Evolutionary conservation across 2,888 invertebrate species (phyloP).

Genomic region (Panorpa germanica): DNA sequence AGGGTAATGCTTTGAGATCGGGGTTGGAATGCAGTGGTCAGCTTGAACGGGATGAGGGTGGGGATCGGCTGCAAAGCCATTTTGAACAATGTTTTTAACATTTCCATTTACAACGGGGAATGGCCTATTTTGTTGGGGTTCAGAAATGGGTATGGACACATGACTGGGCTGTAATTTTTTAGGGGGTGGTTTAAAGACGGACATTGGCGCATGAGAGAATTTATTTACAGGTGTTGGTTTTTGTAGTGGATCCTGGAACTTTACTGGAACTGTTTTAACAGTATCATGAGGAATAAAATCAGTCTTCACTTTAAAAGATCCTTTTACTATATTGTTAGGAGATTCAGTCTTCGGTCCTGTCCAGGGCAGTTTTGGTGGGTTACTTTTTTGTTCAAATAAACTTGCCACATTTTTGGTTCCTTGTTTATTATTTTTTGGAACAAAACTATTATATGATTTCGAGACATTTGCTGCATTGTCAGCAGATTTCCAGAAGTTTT

Average conservation of each 20-base stretch:
- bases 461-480: constrained; percentile 26
- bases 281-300: constrained; percentile 14
- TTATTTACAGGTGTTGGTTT: constrained; percentile 45
- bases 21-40: constrained; percentile 11
- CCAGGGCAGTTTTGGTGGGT: constrained; percentile 26
- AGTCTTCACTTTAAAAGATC: constrained; percentile 22
- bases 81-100: constrained; percentile 5
- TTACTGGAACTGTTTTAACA: constrained; percentile 8
- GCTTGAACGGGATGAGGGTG: constrained; percentile 15
- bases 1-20: constrained; percentile 14
- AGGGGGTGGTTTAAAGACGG: constrained; percentile 47
- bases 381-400: constrained; percentile 23
- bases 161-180: constrained; percentile 18
- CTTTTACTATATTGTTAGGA: constrained; percentile 22
- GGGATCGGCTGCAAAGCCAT: background rate
- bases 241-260: constrained; percentile 8
- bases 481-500: constrained; percentile 40
- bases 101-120: constrained; percentile 7
- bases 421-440: constrained; percentile 22
- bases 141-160: constrained; percentile 18
- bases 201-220: constrained; percentile 59
- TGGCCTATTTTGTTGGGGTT: constrained; percentile 8
- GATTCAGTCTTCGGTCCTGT: constrained; percentile 21
- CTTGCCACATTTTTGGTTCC: constrained; percentile 20
- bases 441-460: constrained; percentile 17